Base-by-base conservation (phyloP, 2,888 invertebrate species). In the Lasioglossum figueresi region DNA sequence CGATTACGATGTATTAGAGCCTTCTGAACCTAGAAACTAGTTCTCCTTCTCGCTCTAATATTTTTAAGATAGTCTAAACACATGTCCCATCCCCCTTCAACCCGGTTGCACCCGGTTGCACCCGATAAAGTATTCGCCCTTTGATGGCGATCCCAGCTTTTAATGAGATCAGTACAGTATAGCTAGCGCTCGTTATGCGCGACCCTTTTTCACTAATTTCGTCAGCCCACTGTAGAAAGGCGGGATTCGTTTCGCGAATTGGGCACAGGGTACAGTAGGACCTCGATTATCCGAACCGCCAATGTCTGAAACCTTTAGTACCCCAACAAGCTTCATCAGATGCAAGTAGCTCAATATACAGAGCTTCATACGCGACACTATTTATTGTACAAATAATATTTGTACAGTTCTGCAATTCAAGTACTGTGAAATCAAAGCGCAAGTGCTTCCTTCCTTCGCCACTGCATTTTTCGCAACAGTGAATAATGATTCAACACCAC, bases 1-100 rank as follows among this genome's bases (percentile, higher is more conserved):
- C 91, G 91, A 91, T 91, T 91, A 91, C 91, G 91, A 91, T 91
- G 91, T 91, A 91, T 91, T 91, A 91, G 91, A 91, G 68, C 88
- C 87, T 84, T 87, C 86, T 91, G 79, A 86, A 83, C 87, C 86
- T 88, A 86, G 88, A 90, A 88, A 89, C 88, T 88, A 84, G 85
- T 85, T 88, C 91, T 87, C 80, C 89, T 81, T 87, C 87, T 87
- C 89, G 89, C 74, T 85, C 85, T 88, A 88, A 91, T 89, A 91
- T 90, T 89, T 90, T 90, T 87, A 59, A 87, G 59, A n/a, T 59
- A 66, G 70, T 56, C 4, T 70, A 80, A 78, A 85, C 52, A 76
- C 79, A 77, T 56, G 75, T 43, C 77, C 56, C 43, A 73, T 74
- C 34, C 52, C 43, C 31, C 71, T 71, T 77, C 52, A n/a, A n/a